Evolutionary conservation across 2,888 invertebrate species (phyloP).

Genomic region (Scaptomyza polygonia): DNA sequence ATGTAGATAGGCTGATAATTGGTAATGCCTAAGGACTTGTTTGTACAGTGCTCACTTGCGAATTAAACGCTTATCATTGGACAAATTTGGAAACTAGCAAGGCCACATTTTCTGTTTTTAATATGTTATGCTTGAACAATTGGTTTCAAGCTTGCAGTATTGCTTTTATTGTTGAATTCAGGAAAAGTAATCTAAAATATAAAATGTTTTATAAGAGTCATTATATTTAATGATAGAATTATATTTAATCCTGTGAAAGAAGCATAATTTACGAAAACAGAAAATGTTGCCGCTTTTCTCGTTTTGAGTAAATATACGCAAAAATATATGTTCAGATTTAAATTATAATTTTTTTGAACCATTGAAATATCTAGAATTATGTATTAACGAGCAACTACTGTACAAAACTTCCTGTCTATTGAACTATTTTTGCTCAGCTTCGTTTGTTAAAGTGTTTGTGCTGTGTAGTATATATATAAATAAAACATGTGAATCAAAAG

Average conservation of each 20-base stretch:
- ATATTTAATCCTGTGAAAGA: no score
- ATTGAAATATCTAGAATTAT: no score
- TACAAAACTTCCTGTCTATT: constrained; percentile 1
- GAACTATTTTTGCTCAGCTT: not conserved
- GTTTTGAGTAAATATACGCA: no score
- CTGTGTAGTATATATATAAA: constrained; percentile 7
- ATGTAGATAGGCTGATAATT: constrained; percentile 1
- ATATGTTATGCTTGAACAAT: not conserved
- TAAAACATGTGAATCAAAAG: constrained; percentile 11
- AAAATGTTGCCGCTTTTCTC: no score
- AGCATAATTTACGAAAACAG: no score
- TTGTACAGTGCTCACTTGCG: constrained; percentile 6
- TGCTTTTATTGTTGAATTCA: not conserved
- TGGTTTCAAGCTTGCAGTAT: not conserved
- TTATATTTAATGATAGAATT: no score
- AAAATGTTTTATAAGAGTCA: no score
- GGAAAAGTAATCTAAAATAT: not conserved
- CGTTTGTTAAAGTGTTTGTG: constrained; percentile 2
- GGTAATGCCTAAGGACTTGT: constrained; percentile 3
- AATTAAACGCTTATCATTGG: not conserved
- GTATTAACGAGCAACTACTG: not conserved
- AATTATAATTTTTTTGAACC: no score
- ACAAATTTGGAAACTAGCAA: not conserved
- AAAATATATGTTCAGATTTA: no score
- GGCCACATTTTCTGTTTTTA: not conserved